Evolutionary conservation across 2,797 vertebrate species (phyloP), one percentile per base, ranked within the genome.

Genomic region (Acrossocheilus wenchowensis): DNA sequence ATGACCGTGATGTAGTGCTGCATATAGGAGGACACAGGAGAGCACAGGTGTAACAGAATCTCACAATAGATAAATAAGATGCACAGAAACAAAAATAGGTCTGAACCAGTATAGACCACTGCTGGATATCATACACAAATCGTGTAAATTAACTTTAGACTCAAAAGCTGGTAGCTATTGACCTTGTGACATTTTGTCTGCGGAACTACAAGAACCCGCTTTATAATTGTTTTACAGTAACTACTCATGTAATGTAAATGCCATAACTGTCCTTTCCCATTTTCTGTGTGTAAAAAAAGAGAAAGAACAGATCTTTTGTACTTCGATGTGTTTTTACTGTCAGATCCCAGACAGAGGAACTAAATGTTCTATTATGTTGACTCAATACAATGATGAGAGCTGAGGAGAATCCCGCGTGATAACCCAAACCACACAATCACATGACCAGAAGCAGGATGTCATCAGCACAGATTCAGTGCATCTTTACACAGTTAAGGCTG

Each of bases 271-370:
- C 1, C 15, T 30, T 79, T 79, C 78, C 57, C 41, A 15, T 78
- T 41, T 30, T 64, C 10, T 62, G 21, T 17, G 34, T 39, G 21
- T 11, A n/a, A 6, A 21, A 6, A 10, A 2, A 9, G 8, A 30
- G 23, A 23, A 5, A 71, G 17, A 52, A 71, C 17, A 60, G 39
- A 21, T 83, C 52, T 34, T 60, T 83, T 83, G 71, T 83, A 45
- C 39, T 45, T 17, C 0, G 34, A 30, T 12, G 5, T 74, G 36
- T 30, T 45, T 72, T 34, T 17, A 72, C 81, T 83, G 36, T 74
- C 41, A 74, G 39, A 11, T 64, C 39, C 71, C 19, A 5, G 43
- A 21, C 10, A 74, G n/a, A 45, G 36, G 81, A 83, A 83, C 11
- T 74, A n/a, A 8, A 45, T 14, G 52, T 6, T 23, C 12, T 21